These are phyloP conservation scores for Tetramorium parvispinum DNA, from an alignment of 1,140 invertebrate genomes.

Conservation along the genomic window DNA sequence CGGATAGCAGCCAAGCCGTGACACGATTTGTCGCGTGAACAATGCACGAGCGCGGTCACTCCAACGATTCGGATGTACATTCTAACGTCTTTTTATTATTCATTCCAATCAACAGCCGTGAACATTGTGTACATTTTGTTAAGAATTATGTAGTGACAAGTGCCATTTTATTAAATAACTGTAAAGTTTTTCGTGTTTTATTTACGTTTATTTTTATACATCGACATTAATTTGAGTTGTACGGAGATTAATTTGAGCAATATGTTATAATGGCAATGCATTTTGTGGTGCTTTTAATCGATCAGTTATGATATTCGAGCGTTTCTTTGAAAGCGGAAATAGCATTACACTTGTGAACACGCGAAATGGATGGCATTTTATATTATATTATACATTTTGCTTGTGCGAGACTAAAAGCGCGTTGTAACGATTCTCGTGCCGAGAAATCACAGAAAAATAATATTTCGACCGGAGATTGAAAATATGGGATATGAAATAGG, in stretches of 20 bases:
- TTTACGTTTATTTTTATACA: not conserved
- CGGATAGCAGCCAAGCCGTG: slow-evolving; percentile 55
- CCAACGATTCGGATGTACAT: slow-evolving; percentile 38
- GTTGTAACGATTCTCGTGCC: not conserved
- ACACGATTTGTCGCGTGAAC: slow-evolving; percentile 51
- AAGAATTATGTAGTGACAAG: not conserved
- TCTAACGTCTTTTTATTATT: slow-evolving; percentile 28
- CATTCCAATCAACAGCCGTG: not conserved
- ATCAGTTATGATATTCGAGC: not conserved
- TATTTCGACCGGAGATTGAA: slow-evolving; percentile 60
- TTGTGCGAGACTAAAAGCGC: slow-evolving; percentile 30
- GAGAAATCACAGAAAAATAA: slow-evolving; percentile 50
- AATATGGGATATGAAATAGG: not conserved
- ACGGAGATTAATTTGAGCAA: not conserved
- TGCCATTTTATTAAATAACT: not conserved
- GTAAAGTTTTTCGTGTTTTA: not conserved
- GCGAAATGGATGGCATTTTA: slow-evolving; percentile 32
- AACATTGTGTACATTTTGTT: not conserved
- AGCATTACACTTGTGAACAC: slow-evolving; percentile 2
- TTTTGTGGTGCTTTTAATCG: not conserved
- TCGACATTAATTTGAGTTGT: not conserved
- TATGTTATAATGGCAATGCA: not conserved
- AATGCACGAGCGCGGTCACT: slow-evolving; percentile 66
- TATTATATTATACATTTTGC: slow-evolving; percentile 28
- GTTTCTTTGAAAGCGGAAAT: slow-evolving; percentile 8